Conservation (phyloP, 2,113 vertebrate genomes). For the Aphyosemion australe region DNA sequence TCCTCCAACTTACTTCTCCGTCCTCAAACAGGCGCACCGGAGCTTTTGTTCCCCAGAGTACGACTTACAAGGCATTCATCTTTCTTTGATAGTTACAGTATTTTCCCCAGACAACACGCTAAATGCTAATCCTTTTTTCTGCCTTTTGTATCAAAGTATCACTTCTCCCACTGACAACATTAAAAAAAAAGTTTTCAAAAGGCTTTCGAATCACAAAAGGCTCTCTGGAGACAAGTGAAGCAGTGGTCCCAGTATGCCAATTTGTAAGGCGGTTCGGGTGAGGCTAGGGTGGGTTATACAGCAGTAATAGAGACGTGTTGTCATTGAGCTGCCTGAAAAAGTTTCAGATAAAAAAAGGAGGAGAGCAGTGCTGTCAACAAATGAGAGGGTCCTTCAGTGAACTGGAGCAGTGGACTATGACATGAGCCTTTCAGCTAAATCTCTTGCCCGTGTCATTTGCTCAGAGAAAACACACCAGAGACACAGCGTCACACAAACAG, state of each 20-base stretch:
- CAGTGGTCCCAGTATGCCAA: slow-evolving; percentile 71
- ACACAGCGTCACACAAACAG: not conserved
- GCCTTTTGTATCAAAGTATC: slow-evolving; percentile 34
- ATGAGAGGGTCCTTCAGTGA: slow-evolving; percentile 53
- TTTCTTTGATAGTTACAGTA: slow-evolving; percentile 18
- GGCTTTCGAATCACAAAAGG: slow-evolving; percentile 66
- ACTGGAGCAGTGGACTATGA: slow-evolving; percentile 49
- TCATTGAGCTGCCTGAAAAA: slow-evolving; percentile 72
- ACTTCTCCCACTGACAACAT: slow-evolving; percentile 58
- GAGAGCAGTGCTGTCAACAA: slow-evolving; percentile 55
- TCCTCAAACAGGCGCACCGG: too few relatives aligned
- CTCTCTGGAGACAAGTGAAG: slow-evolving; percentile 61
- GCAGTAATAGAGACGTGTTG: slow-evolving; percentile 69
- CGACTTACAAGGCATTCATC: too few relatives aligned
- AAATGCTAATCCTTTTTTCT: slow-evolving; percentile 33
- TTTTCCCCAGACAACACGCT: slow-evolving; percentile 26
- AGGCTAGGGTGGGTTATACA: slow-evolving; percentile 45
- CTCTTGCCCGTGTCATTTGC: slow-evolving; percentile 16
- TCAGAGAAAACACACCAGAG: slow-evolving; percentile 23
- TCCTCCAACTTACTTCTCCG: too few relatives aligned
- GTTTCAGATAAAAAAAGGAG: slow-evolving; percentile 65
- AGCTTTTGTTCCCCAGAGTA: too few relatives aligned
- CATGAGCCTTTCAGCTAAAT: slow-evolving; percentile 33
- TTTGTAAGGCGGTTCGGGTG: slow-evolving; percentile 61
- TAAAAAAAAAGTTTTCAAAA: slow-evolving; percentile 69